Percentiles rank a stretch among this genome's conserved stretches.
Evolutionary conservation across 2,113 vertebrate genomes (phyloP).

Genomic region (Cranoglanis bouderius): DNA sequence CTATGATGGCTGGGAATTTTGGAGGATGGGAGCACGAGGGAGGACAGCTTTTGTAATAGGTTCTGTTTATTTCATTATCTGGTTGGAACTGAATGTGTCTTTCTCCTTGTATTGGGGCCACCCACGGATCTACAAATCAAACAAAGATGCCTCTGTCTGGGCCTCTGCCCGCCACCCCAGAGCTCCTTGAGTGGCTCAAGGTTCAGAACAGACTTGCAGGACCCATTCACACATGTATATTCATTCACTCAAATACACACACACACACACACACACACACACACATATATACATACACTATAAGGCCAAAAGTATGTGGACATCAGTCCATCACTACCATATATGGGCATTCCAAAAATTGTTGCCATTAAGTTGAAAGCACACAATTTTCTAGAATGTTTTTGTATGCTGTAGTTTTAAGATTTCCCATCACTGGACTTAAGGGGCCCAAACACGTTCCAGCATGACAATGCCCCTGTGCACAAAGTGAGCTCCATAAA

Average conservation of each 20-base stretch:
- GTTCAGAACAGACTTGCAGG: constrained; percentile 84
- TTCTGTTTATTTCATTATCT: constrained; percentile 85
- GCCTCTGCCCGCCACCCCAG: constrained; percentile 81
- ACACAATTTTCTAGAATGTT: neutral
- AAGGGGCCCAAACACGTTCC: neutral
- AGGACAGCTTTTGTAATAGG: constrained; percentile 71
- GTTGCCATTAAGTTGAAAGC: neutral
- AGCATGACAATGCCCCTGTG: neutral
- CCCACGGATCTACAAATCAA: constrained; percentile 86
- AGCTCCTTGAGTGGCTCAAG: constrained; percentile 85
- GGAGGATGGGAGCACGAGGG: constrained; percentile 59
- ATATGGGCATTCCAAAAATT: neutral
- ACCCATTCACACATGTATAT: constrained; percentile 80
- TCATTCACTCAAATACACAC: constrained; percentile 69
- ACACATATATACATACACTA: constrained; percentile 57
- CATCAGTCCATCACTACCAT: neutral
- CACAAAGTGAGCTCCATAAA: neutral
- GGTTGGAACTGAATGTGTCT: constrained; percentile 88
- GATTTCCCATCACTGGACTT: neutral
- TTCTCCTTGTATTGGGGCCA: constrained; percentile 81
- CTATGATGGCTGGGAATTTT: constrained; percentile 40
- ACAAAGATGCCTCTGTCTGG: constrained; percentile 92
- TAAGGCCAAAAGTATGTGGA: neutral
- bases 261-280: constrained; percentile 66
- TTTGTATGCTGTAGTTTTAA: neutral